Base-by-base conservation (phyloP, 2,888 invertebrate genomes). In the Diarsia dahlii region DNA sequence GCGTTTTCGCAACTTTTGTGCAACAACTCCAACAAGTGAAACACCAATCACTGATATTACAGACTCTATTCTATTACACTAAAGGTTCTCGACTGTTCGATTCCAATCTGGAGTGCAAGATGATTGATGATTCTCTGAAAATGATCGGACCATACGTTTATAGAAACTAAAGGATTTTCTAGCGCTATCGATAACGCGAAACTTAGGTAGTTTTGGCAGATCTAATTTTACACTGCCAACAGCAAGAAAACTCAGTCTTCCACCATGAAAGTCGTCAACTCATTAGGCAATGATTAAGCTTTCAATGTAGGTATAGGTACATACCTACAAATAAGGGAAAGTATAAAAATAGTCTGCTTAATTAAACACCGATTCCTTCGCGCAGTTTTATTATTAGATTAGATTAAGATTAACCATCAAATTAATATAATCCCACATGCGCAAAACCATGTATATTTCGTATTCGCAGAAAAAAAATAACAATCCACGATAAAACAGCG, bases 1-100 rank as follows among this genome's bases (percentile, higher is more conserved):
- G 63, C 56, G 69, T 78, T 89, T 89, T 81, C 78, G 81, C 79
- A 89, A 88, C 39, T 60, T 18, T 56, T 72, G 58, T 70, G 87
- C 79, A 86, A 87, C 46, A 66, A 20, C 28, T 66, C 39, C 18
- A 63, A 50, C 23, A 60, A 63, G 56, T 76, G 77, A 77, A 64
- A 82, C 54, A 75, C 28, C 45, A 77, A 82, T 76, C 45, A 76
- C 56, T 56, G 45, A 50, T 45, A 48, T 23, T 48, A 45, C 39
- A 54, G 50, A 34, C 2, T 75, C 28, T 34, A 34, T 45, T 75
- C 28, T 34, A 34, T 45, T 82, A 23, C 15, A 63, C 45, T 45
- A 34, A 15, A 50, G 28, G 15, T 82, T 64, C 56, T 82, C 15
- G 45, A 77, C 50, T 15, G 13, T 82, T 56, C 28, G 28, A 23